These are phyloP conservation scores for Python bivittatus DNA, from an alignment of 2,113 vertebrate species.

Conservation along the genomic window DNA sequence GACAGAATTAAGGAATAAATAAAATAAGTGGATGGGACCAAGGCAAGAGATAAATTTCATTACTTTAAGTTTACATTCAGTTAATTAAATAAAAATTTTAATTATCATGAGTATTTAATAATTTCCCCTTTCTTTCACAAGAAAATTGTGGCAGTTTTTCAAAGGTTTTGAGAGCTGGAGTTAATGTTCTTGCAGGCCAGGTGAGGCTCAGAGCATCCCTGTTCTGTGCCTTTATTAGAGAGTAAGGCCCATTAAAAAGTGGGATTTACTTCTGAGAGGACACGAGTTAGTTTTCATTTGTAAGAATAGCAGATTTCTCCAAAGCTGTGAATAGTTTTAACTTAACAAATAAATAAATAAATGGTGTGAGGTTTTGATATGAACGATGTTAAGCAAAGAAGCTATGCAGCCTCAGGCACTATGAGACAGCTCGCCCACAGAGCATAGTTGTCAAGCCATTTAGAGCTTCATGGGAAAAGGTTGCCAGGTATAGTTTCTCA, in stretches of 20 bases:
- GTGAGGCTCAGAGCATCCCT: neutral
- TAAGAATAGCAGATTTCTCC: conserved; percentile 25
- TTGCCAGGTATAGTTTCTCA: neutral
- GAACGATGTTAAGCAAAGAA: neutral
- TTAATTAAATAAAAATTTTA: neutral
- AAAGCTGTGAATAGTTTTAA: neutral
- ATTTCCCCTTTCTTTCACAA: neutral
- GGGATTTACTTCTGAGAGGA: neutral
- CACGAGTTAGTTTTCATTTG: neutral
- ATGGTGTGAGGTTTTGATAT: neutral
- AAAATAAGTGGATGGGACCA: neutral
- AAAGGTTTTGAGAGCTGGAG: neutral
- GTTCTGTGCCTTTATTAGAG: neutral
- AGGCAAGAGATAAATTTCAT: neutral
- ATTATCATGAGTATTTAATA: neutral
- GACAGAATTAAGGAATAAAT: neutral
- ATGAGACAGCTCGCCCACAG: neutral
- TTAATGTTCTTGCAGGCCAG: neutral
- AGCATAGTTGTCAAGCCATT: neutral
- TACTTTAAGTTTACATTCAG: neutral
- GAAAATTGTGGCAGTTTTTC: neutral
- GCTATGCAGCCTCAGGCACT: neutral
- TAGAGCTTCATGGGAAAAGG: neutral
- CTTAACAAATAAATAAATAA: neutral
- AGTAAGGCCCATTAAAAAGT: neutral